Base-by-base conservation (phyloP, 2,888 invertebrate species). In the Epinotia demarniana region DNA sequence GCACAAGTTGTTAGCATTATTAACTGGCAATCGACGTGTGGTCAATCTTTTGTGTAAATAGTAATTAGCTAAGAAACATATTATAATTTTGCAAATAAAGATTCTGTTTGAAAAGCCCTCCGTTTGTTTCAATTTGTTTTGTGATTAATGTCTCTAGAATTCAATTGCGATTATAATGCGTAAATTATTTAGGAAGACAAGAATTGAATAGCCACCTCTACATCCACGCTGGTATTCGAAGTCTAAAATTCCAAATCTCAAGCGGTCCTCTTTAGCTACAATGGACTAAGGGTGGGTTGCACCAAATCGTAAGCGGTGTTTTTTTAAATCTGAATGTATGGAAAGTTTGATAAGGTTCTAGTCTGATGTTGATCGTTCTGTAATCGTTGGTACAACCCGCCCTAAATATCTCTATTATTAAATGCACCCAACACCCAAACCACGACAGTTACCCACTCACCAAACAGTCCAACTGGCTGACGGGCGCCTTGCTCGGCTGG, bases 401-500 rank as follows among this genome's bases (percentile, higher is more conserved):
- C 39, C 39, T 16, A 16, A 49, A 49, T 12, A 49, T 13, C 16
- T 16, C 49, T 53, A 53, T n/a, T n/a, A n/a, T n/a, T 61, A 27
- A 70, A 49, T 11, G 19, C 18, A 66, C 11, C 83, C 84, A 80
- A 77, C 61, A 78, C 74, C 72, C 69, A 68, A 33, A 72, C 67
- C 77, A 78, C 79, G 94, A 94, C 93, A 94, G 93, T 92, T 93
- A 92, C 92, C 92, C 87, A 95, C 95, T 95, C 94, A 96, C 97
- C 95, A 98, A 95, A 91, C 99, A 99, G 92, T 99, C 98, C 80
- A 99, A 95, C 88, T 98, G 98, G 78, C 98, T 98, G 78, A 99
- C 97, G 71, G 98, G 98, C 83, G 96, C 97, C 89, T 98, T 98
- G 78, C 96, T 97, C 43, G 98, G 97, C 88, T 98, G 98, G 91